Base-by-base conservation (phyloP, 1,140 invertebrate genomes). In the Leptinotarsa texana region DNA sequence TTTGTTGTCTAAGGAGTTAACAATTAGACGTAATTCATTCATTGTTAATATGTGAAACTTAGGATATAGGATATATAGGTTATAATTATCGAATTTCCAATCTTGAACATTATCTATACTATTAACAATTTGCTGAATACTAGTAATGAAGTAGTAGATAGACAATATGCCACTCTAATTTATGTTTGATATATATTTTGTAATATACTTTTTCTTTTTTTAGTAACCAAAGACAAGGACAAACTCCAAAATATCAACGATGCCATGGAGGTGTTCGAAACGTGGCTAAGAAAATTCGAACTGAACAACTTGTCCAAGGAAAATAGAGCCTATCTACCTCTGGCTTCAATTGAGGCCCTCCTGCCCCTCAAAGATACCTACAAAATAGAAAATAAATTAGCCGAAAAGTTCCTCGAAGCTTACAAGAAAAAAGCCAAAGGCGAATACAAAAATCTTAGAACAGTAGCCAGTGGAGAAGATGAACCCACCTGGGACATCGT, bases 241-340 rank as follows among this genome's bases (percentile, higher is more conserved):
- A 92, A 92, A 82, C 82, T 91, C n/a, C 86, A 88, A 71, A 89
- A 90, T 76, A 92, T 92, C 49, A 90, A 91, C 74, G 89, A 90
- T 76, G 90, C 89, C 3, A 86, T 91, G 66, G 81, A 87, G 13
- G 82, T 90, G n/a, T 88, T 91, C 76, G 90, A 92, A 76, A 86
- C 90, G 69, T 92, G 91, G 80, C 82, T 91, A 0, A 89, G 90
- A 72, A 88, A 91, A 73, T 91, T 90, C 77, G 90, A 91, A 75
- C 85, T 86, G 1, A 84, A 88, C 74, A 90, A 91, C 78, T 80
- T 87, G 13, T 88, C 89, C 49, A 89, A 88, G 77, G 87, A 90
- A 76, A 91, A 91, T 81, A 88, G 88, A 49, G 82, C 89, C 0
- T 91, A 92, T 83, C 73, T 91, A 33, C 87, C 88, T 0, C 76